Percentiles rank a stretch among this genome's conserved stretches.
Conservation (phyloP, 2,888 invertebrate species). For the Priapulus caudatus region DNA sequence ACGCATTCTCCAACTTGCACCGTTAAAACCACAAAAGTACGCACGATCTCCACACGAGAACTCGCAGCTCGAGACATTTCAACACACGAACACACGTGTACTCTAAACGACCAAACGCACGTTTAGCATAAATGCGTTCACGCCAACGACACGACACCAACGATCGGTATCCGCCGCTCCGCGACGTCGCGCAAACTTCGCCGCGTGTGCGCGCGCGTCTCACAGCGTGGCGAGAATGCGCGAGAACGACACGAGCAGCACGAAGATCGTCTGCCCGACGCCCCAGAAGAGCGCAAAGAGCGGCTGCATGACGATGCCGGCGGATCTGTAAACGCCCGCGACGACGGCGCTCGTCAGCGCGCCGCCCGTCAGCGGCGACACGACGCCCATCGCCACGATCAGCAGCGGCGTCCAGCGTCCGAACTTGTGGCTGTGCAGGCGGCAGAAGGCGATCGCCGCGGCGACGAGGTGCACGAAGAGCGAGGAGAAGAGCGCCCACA, state of each 20-base stretch:
- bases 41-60: no score
- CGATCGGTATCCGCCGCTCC: no score
- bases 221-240: conserved; percentile 82
- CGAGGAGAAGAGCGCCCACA: conserved; percentile 89
- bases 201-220: no score
- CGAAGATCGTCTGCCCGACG: conserved; percentile 76
- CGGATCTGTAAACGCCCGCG: conserved; percentile 82
- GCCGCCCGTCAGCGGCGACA: conserved; percentile 55
- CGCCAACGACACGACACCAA: no score
- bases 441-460: conserved; percentile 76
- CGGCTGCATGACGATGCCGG: conserved; percentile 74
- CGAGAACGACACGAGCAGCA: conserved; percentile 80
- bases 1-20: no score
- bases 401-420: conserved; percentile 82
- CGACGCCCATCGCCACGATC: conserved; percentile 74
- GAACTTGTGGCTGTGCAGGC: conserved; percentile 80
- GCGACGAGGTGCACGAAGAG: conserved; percentile 79
- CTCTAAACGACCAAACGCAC: no score
- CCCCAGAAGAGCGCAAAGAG: conserved; percentile 89
- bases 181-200: no score
- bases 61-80: no score
- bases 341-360: conserved; percentile 76
- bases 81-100: no score
- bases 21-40: no score
- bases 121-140: no score